phyloP scores from a whole-genome alignment of 2,797 vertebrate genomes.

The Phoxinus dragarum region DNA sequence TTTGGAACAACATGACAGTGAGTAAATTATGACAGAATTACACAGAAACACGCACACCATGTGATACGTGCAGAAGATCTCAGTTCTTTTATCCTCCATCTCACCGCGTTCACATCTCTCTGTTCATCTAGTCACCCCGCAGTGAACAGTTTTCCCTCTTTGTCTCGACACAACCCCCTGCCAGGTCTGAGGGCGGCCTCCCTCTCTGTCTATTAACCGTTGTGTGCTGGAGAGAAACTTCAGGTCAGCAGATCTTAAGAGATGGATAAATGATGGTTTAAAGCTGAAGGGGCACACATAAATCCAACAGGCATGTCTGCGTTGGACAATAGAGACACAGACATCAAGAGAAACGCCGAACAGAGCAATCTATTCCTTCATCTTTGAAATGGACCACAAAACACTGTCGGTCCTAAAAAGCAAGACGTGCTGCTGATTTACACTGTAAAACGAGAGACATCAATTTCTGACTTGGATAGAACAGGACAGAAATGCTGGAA shows the following conservation, averaged over 20 bases:
- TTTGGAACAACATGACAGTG: not conserved
- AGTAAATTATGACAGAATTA: not conserved
- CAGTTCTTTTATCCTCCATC: conserved; percentile 16
- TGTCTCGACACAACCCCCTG: conserved; percentile 43
- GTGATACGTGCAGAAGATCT: not conserved
- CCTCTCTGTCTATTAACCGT: conserved; percentile 79
- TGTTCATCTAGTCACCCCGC: not conserved
- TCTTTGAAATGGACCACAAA: conserved; percentile 82
- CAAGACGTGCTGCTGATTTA: conserved; percentile 32
- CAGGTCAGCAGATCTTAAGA: conserved; percentile 80
- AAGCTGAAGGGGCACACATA: conserved; percentile 76
- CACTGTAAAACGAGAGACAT: conserved; percentile 40
- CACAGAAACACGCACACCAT: not conserved
- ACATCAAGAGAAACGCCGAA: not conserved
- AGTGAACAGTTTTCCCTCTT: conserved; percentile 32
- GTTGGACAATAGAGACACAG: conserved; percentile 71
- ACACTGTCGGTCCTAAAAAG: conserved; percentile 67
- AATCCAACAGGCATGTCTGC: conserved; percentile 78
- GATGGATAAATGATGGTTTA: conserved; percentile 83
- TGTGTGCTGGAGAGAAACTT: conserved; percentile 72
- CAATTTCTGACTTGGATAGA: conserved; percentile 32
- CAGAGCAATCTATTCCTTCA: conserved; percentile 80
- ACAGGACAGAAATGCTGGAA: not conserved
- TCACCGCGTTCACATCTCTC: not conserved
- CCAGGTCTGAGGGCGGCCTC: conserved; percentile 46